Evolutionary conservation across 1,140 invertebrate species (phyloP).

Genomic region (Asobara japonica): DNA sequence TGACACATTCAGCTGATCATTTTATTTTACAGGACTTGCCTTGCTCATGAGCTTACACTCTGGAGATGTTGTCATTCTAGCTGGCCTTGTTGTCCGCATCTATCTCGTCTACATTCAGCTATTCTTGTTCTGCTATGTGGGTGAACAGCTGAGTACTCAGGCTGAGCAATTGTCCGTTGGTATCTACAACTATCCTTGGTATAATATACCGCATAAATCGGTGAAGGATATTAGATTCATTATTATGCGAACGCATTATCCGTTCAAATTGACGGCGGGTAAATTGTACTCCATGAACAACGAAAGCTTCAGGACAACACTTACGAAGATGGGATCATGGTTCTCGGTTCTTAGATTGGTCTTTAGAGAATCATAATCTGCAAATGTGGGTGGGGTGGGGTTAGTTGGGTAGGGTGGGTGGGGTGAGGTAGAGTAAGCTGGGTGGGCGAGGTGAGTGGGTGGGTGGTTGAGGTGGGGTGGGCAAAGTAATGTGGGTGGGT

Average conservation of each 20-base stretch:
- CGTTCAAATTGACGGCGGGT: slow-evolving; percentile 30
- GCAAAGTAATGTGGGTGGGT: too few species aligned
- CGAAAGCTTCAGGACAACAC: slow-evolving; percentile 27
- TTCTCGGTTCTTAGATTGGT: slow-evolving; percentile 33
- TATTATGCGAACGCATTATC: slow-evolving; percentile 24
- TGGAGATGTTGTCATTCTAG: background rate
- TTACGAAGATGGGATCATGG: slow-evolving; percentile 32
- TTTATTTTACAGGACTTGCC: slow-evolving; percentile 11
- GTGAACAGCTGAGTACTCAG: slow-evolving; percentile 17
- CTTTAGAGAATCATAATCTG: slow-evolving; percentile 20
- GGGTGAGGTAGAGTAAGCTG: too few species aligned
- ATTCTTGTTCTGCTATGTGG: slow-evolving; percentile 33
- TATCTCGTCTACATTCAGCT: slow-evolving; percentile 31
- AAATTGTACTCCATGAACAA: slow-evolving; percentile 32
- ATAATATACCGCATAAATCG: slow-evolving; percentile 18
- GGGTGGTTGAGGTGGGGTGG: too few species aligned
- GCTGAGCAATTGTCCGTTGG: background rate
- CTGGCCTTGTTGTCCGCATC: slow-evolving; percentile 10
- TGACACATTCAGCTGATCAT: too few species aligned
- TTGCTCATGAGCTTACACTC: slow-evolving; percentile 5
- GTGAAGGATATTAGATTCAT: slow-evolving; percentile 25
- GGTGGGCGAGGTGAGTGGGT: too few species aligned
- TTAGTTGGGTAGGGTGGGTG: too few species aligned
- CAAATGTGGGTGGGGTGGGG: too few species aligned
- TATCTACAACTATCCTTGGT: slow-evolving; percentile 27